phyloP scores from a whole-genome alignment of 2,888 invertebrate species.

The Callyntrura guangdongensis region DNA sequence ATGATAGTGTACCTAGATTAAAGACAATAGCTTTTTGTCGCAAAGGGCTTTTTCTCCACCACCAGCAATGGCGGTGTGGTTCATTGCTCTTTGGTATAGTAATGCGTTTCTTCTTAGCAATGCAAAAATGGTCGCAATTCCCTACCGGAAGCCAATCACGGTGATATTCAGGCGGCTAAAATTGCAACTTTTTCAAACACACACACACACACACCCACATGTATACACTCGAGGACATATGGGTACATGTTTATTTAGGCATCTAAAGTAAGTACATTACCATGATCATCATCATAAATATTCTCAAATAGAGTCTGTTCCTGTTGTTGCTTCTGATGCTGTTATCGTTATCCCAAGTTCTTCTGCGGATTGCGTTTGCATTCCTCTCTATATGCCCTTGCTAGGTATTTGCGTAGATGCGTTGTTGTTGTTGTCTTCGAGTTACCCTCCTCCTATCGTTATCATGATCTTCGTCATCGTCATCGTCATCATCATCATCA shows the following conservation, averaged over 20 bases:
- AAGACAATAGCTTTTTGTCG: background rate
- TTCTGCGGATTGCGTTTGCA: slow-evolving; percentile 4
- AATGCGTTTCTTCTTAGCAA: too few relatives aligned
- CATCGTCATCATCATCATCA: slow-evolving; percentile 7
- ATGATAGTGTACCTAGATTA: too few relatives aligned
- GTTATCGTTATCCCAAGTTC: slow-evolving; percentile 6
- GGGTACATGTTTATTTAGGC: too few relatives aligned
- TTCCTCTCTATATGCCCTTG: slow-evolving; percentile 32
- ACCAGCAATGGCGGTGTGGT: too few relatives aligned
- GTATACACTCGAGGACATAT: too few relatives aligned
- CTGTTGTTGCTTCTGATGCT: background rate
- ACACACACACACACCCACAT: background rate
- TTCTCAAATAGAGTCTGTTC: background rate
- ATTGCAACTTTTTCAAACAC: background rate
- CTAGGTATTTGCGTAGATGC: slow-evolving; percentile 58
- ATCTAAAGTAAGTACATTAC: background rate
- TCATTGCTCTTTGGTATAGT: too few relatives aligned
- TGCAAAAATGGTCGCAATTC: background rate
- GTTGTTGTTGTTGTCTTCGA: background rate
- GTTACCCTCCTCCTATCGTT: slow-evolving; percentile 20
- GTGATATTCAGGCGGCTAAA: slow-evolving; percentile 1
- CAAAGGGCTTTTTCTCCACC: background rate
- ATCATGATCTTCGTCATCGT: slow-evolving; percentile 3
- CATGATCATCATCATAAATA: background rate
- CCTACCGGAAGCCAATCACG: background rate